These are phyloP conservation scores for Cyprinodon diabolis DNA, from an alignment of 2,797 vertebrate genomes.

Conservation along the genomic window DNA sequence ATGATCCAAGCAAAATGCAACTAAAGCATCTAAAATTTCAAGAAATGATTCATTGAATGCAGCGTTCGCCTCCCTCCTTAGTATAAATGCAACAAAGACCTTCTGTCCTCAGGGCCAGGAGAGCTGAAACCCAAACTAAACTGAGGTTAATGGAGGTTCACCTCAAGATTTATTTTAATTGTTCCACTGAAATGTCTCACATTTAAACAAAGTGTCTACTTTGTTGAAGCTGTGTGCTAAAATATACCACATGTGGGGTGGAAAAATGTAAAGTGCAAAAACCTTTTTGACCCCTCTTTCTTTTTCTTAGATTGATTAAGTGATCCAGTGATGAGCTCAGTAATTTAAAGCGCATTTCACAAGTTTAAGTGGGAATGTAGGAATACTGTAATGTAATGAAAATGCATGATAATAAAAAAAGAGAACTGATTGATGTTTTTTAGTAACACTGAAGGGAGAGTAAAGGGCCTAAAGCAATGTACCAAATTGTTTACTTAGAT, in stretches of 20 bases:
- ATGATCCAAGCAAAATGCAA: not conserved
- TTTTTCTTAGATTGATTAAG: conserved; percentile 52
- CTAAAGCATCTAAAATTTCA: not conserved
- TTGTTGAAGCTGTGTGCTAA: conserved; percentile 72
- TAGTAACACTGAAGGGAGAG: not conserved
- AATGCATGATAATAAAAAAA: conserved; percentile 16
- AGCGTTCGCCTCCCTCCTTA: conserved; percentile 19
- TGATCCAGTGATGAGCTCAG: conserved; percentile 35
- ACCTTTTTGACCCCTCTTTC: conserved; percentile 13
- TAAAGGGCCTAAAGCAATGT: not conserved
- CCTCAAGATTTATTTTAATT: conserved; percentile 84
- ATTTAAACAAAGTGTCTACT: conserved; percentile 79
- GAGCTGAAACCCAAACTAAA: conserved; percentile 76
- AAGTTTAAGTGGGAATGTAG: conserved; percentile 36
- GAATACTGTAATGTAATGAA: conserved; percentile 37
- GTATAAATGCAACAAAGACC: conserved; percentile 76
- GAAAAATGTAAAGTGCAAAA: conserved; percentile 70
- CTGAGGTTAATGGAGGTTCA: conserved; percentile 82
- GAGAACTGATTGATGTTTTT: not conserved
- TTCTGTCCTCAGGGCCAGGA: conserved; percentile 63
- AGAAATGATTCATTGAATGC: too few relatives aligned
- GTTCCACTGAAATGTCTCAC: conserved; percentile 75
- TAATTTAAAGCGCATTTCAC: conserved; percentile 53
- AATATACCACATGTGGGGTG: conserved; percentile 72
- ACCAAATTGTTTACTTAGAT: not conserved